phyloP scores from a whole-genome alignment of 2,797 vertebrate genomes.

The Geotrypetes seraphini region DNA sequence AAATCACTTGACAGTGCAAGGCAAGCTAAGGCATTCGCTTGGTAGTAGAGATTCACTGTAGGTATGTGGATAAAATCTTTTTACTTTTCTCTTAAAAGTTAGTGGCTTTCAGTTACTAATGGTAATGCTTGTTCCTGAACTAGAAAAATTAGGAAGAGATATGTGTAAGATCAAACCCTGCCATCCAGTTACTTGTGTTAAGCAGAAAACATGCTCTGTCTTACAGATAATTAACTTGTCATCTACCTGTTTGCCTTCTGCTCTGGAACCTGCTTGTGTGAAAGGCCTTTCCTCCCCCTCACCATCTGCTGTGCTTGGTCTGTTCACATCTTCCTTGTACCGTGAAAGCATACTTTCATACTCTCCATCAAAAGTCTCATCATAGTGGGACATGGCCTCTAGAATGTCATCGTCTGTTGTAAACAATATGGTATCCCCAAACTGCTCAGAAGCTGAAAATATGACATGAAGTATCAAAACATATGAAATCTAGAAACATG shows the following conservation, averaged over 20 bases:
- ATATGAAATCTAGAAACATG: no score
- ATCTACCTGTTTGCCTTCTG: slow-evolving; percentile 28
- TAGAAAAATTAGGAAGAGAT: no score
- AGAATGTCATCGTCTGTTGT: slow-evolving; percentile 89
- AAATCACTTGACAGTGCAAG: no score
- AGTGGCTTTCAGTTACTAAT: no score
- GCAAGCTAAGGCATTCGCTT: no score
- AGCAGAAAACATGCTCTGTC: no score
- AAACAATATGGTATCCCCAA: slow-evolving; percentile 93
- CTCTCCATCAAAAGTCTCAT: slow-evolving; percentile 67
- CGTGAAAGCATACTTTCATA: slow-evolving; percentile 36
- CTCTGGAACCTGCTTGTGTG: slow-evolving; percentile 72
- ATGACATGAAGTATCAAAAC: background rate
- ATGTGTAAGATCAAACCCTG: no score
- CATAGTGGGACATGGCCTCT: slow-evolving; percentile 81
- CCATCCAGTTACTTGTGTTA: no score
- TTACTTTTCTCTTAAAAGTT: no score
- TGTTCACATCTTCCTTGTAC: slow-evolving; percentile 64
- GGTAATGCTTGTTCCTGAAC: no score
- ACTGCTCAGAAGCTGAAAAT: slow-evolving; percentile 77
- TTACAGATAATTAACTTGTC: rapidly evolving
- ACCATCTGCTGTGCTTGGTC: slow-evolving; percentile 80
- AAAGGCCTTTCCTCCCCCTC: slow-evolving; percentile 79
- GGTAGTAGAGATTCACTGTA: no score
- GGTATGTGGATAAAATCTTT: no score